These are phyloP conservation scores for Scalopus aquaticus DNA, from an alignment of 2,113 vertebrate species.

Conservation along the genomic window DNA sequence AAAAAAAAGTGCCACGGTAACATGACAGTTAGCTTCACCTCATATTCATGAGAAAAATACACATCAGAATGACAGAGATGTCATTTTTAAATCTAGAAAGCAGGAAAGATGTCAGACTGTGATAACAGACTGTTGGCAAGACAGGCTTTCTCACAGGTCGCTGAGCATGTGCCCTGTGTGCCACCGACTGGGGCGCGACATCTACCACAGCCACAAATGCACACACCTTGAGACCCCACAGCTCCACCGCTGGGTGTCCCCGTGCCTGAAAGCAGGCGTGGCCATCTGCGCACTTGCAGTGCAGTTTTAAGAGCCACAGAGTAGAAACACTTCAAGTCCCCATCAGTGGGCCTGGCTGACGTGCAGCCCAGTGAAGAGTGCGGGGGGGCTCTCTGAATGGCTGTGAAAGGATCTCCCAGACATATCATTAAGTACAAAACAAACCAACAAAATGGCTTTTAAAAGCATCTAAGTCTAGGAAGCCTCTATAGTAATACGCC, in stretches of 20 bases:
- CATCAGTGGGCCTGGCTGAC: too few relatives aligned
- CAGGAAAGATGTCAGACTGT: background rate
- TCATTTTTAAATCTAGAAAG: background rate
- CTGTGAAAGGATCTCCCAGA: background rate
- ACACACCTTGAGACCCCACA: background rate
- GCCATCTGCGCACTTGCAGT: background rate
- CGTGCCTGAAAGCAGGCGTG: background rate
- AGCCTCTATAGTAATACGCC: background rate
- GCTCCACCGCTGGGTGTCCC: background rate
- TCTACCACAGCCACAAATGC: background rate
- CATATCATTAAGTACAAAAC: background rate
- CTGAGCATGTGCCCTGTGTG: background rate
- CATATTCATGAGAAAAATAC: background rate
- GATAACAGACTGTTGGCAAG: background rate
- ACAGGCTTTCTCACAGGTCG: background rate
- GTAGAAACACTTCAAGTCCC: background rate
- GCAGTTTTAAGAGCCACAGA: background rate
- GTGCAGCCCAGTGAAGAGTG: background rate
- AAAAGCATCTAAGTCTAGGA: background rate
- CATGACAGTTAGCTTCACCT: background rate
- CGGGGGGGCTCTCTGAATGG: background rate
- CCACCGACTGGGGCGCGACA: background rate
- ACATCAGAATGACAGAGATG: background rate
- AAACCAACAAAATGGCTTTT: background rate
- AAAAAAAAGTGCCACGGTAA: background rate